phyloP scores from a whole-genome alignment of 2,113 vertebrate genomes.

The Cairina moschata region DNA sequence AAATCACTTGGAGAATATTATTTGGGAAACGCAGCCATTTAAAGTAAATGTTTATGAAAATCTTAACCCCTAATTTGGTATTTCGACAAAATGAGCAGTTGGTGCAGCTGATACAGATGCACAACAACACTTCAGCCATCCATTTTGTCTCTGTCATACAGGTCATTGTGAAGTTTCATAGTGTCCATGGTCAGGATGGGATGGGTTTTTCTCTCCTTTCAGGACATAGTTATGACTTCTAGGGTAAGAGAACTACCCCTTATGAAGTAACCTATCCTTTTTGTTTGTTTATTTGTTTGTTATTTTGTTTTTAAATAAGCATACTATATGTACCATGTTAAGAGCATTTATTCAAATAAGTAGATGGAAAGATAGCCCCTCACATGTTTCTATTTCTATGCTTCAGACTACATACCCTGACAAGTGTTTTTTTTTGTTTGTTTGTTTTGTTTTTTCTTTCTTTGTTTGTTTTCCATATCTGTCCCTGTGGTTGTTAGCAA shows the following conservation, averaged over 20 bases:
- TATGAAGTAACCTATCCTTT: background rate
- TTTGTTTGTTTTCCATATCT: background rate
- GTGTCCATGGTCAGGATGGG: background rate
- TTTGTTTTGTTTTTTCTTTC: background rate
- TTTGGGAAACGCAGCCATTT: background rate
- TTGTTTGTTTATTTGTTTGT: background rate
- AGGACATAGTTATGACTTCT: background rate
- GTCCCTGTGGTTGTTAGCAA: background rate
- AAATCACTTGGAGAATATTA: background rate
- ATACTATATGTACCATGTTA: background rate
- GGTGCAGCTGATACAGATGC: background rate
- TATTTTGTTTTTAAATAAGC: background rate
- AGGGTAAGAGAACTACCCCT: background rate
- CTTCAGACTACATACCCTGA: background rate
- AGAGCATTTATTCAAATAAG: background rate
- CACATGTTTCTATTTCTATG: accelerated
- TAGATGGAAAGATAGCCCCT: background rate
- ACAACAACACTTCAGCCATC: background rate
- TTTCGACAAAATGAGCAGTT: background rate
- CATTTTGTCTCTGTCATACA: background rate
- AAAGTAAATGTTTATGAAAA: background rate
- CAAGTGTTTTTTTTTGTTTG: background rate
- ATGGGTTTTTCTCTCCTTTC: background rate
- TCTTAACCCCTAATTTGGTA: background rate
- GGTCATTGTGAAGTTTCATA: background rate